These are phyloP conservation scores for Heliconius congener DNA, from an alignment of 1,140 invertebrate genomes.

Conservation along the genomic window DNA sequence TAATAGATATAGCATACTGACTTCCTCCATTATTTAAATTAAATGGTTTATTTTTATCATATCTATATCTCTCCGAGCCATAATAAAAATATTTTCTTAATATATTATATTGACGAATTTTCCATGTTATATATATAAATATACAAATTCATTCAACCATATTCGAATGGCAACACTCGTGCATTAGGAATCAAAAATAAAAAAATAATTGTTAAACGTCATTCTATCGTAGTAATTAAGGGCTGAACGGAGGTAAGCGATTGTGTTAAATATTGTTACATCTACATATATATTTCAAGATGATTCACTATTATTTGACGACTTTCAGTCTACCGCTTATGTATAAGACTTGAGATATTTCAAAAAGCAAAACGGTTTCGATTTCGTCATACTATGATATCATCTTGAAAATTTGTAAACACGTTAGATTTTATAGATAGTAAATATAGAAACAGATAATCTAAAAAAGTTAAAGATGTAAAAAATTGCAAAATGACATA, in stretches of 20 bases:
- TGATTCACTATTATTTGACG: conserved; percentile 14
- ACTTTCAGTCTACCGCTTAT: conserved; percentile 7
- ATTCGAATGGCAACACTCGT: neutral
- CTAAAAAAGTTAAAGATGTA: neutral
- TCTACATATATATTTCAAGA: conserved; percentile 3
- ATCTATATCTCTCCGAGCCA: too few relatives aligned
- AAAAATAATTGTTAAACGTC: neutral
- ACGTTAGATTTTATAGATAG: neutral
- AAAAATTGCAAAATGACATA: neutral
- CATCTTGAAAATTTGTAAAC: conserved; percentile 28
- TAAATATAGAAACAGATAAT: neutral
- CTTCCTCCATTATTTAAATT: neutral
- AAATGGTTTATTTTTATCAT: neutral
- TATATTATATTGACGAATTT: neutral
- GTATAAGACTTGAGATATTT: conserved; percentile 16
- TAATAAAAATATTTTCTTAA: too few relatives aligned
- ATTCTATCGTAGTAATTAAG: neutral
- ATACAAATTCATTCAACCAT: neutral
- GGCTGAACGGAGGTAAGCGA: neutral
- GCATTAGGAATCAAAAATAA: neutral
- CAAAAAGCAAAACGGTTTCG: conserved; percentile 14
- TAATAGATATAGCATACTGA: neutral
- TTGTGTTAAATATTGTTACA: neutral
- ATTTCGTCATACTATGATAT: conserved; percentile 30
- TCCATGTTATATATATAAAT: neutral